phyloP scores from a whole-genome alignment of 2,113 vertebrate genomes.

The Azemiops feae region DNA sequence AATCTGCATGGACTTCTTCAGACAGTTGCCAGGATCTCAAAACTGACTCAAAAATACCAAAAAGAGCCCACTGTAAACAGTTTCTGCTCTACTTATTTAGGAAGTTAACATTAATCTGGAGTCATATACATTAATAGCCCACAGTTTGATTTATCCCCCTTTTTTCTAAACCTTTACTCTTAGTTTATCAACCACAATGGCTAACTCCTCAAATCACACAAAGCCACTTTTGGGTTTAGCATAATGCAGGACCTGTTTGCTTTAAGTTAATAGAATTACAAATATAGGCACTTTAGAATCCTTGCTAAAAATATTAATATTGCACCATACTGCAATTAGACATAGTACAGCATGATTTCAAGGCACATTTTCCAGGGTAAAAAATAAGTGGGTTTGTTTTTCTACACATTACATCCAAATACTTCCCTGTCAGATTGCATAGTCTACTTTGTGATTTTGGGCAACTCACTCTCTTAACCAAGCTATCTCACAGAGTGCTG shows the following conservation, averaged over 20 bases:
- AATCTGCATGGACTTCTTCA: background rate
- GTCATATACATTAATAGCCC: background rate
- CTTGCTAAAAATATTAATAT: background rate
- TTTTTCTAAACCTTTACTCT: background rate
- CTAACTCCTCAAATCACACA: background rate
- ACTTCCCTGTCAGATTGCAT: background rate
- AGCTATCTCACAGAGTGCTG: background rate
- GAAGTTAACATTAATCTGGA: background rate
- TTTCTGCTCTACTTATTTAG: background rate
- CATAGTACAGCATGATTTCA: background rate
- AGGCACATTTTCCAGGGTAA: background rate
- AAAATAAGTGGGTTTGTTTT: background rate
- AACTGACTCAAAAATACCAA: background rate
- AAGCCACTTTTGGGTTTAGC: background rate
- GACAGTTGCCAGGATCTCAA: background rate
- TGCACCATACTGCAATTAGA: too few species aligned
- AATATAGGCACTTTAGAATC: background rate
- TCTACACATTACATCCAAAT: background rate
- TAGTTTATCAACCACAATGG: background rate
- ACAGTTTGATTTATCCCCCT: background rate
- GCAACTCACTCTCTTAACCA: background rate
- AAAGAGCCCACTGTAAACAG: background rate
- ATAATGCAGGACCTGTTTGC: background rate
- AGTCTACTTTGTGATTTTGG: background rate
- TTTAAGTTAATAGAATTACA: background rate